Evolutionary conservation across 2,113 vertebrate genomes (phyloP), one percentile per base, ranked within the genome.

Genomic region (Ondatra zibethicus): DNA sequence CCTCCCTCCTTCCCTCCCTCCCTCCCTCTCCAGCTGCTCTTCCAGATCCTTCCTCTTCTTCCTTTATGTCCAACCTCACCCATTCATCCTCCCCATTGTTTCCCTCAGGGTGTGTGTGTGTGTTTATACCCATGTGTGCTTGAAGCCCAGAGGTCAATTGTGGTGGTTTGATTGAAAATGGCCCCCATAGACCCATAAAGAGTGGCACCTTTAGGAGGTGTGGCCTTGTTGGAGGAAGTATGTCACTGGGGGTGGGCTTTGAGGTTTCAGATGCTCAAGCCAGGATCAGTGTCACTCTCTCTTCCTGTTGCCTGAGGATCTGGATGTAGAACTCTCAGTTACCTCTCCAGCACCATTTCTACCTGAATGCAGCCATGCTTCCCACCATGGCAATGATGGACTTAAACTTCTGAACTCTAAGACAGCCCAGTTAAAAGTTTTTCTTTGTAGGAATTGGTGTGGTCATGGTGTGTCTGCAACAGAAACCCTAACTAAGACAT

Each of bases 1-100:
- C n/a, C 8, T 12, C 25, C 14, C 5, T 4, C 14, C 7, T 0
- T 58, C 1, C 17, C 5, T 58, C 17, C 55, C 6, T 58, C 5
- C 55, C 55, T 58, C 19, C 19, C 55, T 58, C 55, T 58, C 1
- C 23, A 23, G 9, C 31, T 27, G 7, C 5, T 78, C 27, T 11
- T 29, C 36, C 21, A 27, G 63, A 10, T 10, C 31, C 11, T 33
- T 25, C 39, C 9, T 39, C 47, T 27, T 2, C 11, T 7, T 31
- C 29, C 12, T 5, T 23, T 55, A 7, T 1, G 14, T 36, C 4
- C 31, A 81, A 33, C 7, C 10, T 52, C 47, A 80, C 21, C 47
- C 21, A 16, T n/a, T 47, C 50, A 29, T 19, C 50, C 77, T 55
- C 47, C 29, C 47, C 77, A 36, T 80, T 8, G 16, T 29, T 78